Evolutionary conservation across 1,140 invertebrate genomes (phyloP).

Genomic region (Tachypleus tridentatus): DNA sequence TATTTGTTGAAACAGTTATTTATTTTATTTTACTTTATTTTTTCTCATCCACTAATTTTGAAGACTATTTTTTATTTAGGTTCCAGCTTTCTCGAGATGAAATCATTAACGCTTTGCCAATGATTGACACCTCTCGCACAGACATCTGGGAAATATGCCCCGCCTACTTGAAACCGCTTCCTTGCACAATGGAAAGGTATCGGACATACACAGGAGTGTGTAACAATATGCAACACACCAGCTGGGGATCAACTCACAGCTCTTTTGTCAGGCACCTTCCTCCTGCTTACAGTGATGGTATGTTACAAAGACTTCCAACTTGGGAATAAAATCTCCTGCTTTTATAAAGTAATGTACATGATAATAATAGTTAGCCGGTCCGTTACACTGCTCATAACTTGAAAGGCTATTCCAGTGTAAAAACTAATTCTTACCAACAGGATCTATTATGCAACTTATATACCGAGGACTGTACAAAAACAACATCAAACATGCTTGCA

Average conservation of each 20-base stretch:
- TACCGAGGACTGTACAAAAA: too few relatives aligned
- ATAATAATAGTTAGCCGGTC: too few relatives aligned
- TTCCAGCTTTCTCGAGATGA: constrained; percentile 76
- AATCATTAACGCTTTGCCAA: constrained; percentile 69
- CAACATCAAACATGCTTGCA: too few relatives aligned
- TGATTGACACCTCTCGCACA: constrained; percentile 80
- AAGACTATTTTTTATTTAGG: constrained; percentile 35
- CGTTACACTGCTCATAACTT: too few relatives aligned
- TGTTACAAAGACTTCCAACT: background rate
- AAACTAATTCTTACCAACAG: too few relatives aligned
- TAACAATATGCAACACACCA: constrained; percentile 78
- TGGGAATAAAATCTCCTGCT: too few relatives aligned
- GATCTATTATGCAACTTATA: too few relatives aligned
- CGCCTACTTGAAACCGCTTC: constrained; percentile 67
- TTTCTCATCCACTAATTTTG: background rate
- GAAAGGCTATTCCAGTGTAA: too few relatives aligned
- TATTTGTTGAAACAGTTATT: too few relatives aligned
- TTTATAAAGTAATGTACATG: too few relatives aligned
- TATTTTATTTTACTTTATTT: constrained; percentile 37
- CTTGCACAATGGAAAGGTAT: constrained; percentile 57
- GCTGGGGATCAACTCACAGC: constrained; percentile 71
- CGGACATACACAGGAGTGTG: constrained; percentile 76
- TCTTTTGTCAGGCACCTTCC: constrained; percentile 45
- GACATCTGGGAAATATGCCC: constrained; percentile 70
- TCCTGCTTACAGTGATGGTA: constrained; percentile 27